A percentile compares a stretch with the other conserved stretches of the same genome.
These are phyloP conservation scores for Plumapathes pennacea DNA, from an alignment of 92 coral and sea anemone genomes.

Conservation along the genomic window DNA sequence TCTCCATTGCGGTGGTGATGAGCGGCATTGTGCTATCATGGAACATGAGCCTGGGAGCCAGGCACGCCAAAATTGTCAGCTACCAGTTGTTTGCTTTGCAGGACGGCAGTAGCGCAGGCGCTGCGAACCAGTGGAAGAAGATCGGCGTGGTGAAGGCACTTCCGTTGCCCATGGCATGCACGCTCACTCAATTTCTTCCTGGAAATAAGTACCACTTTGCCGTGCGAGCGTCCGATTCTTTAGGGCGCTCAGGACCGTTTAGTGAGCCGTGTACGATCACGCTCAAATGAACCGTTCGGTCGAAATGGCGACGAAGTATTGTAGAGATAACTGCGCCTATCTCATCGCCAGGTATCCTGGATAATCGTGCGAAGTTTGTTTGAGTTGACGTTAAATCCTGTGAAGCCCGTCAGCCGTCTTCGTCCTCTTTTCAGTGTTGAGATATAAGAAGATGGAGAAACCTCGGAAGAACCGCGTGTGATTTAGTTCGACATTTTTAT, in stretches of 20 bases:
- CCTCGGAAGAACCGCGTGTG: too few relatives aligned
- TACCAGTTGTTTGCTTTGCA: conserved; percentile 93
- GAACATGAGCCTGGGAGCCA: conserved; percentile 81
- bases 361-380: too few relatives aligned
- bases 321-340: too few relatives aligned
- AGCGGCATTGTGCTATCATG: conserved; percentile 97
- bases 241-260: conserved; percentile 81
- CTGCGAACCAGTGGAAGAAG: conserved; percentile 87
- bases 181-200: conserved; percentile 92
- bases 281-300: conserved; percentile 32
- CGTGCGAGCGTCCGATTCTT: conserved; percentile 84
- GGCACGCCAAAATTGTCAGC: conserved; percentile 65
- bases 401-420: too few relatives aligned
- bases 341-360: too few relatives aligned
- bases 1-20: conserved; percentile 84
- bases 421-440: too few relatives aligned
- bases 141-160: conserved; percentile 94
- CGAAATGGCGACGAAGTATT: too few relatives aligned
- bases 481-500: too few relatives aligned
- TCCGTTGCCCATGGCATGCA: conserved; percentile 98
- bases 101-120: conserved; percentile 56
- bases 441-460: too few relatives aligned
- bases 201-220: conserved; percentile 96
- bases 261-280: conserved; percentile 94
- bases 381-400: too few relatives aligned